A percentile compares a stretch with the other conserved stretches of the same genome.
Conservation (phyloP, 1,140 invertebrate species). For the Globodera rostochiensis region DNA sequence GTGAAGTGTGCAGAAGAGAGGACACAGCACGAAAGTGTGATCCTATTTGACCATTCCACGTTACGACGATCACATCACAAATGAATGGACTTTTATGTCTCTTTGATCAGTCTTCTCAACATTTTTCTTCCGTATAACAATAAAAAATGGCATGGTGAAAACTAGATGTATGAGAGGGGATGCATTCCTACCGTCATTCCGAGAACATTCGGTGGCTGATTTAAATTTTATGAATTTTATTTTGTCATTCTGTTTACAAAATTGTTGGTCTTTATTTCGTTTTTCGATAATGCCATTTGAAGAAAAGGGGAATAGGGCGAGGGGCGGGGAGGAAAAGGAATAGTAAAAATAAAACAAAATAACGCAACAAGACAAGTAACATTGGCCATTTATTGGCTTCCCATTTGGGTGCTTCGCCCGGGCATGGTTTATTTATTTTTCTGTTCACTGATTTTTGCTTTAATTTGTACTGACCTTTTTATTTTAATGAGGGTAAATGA, state of each 20-base stretch:
- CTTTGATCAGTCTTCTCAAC: too few species aligned
- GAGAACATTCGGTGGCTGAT: background rate
- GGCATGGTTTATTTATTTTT: too few species aligned
- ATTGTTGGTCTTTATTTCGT: too few species aligned
- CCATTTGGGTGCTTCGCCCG: background rate
- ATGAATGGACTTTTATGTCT: too few species aligned
- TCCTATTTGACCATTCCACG: background rate
- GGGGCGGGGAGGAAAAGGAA: too few species aligned
- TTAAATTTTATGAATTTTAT: background rate
- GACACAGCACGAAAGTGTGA: background rate
- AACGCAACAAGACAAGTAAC: background rate
- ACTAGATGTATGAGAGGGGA: too few species aligned
- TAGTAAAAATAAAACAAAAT: background rate
- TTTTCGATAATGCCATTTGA: background rate
- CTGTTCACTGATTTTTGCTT: too few species aligned
- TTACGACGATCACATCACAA: background rate
- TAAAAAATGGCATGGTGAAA: too few species aligned
- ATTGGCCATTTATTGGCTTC: background rate
- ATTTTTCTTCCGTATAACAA: too few species aligned
- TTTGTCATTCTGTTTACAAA: background rate
- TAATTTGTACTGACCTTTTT: too few species aligned
- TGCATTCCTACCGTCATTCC: too few species aligned
- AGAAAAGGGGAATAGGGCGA: background rate
- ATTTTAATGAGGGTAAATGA: too few species aligned
- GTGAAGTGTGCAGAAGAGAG: background rate